Base-by-base conservation (phyloP, 2,113 vertebrate genomes). In the Amia ocellicauda region DNA sequence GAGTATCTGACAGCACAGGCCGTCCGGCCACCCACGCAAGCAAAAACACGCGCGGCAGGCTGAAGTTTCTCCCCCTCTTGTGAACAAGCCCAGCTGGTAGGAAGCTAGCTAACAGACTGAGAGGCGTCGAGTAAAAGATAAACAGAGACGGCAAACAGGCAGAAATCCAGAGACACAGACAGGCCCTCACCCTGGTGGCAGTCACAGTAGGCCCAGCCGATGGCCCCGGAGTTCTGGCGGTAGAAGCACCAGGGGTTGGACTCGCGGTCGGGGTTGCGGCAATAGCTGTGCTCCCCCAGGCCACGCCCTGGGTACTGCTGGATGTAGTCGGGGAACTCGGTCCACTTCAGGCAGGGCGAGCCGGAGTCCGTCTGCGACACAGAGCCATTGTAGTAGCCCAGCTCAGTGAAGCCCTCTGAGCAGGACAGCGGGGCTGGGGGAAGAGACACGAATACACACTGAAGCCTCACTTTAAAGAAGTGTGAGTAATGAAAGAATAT, bases 171-270 rank as follows among this genome's bases (percentile, higher is more conserved):
- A n/a, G 20, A 14, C 2, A 23, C 16, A 23, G 4, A 23, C 10
- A 13, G 51, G 51, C 14, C 13, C 83, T 85, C 69, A 94, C 94
- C 94, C 68, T 93, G 92, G 73, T 91, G 91, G 45, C 94, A 95
- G 83, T 95, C 91, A 0, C 93, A 96, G 83, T 90, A 93, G 53
- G 92, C 90, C 94, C 94, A 96, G 50, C 90, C 85, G 0, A 94
- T 88, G 54, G 89, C 87, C 24, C 93, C 93, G 0, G 92, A 93
- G 20, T 70, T 83, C n/a, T 94, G 92, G 4, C 91, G 84, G 76
- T 92, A 93, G 83, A 96, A 96, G 72, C 94, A 96, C 94, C 94
- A 96, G 7, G 93, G 94, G 1, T 82, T 88, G 16, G 74, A 68
- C 67, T 91, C 92, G 0, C 91, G 86, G 0, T 96, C 94, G 0